Base-by-base conservation (phyloP, 2,797 vertebrate genomes). In the Chelon auratus region DNA sequence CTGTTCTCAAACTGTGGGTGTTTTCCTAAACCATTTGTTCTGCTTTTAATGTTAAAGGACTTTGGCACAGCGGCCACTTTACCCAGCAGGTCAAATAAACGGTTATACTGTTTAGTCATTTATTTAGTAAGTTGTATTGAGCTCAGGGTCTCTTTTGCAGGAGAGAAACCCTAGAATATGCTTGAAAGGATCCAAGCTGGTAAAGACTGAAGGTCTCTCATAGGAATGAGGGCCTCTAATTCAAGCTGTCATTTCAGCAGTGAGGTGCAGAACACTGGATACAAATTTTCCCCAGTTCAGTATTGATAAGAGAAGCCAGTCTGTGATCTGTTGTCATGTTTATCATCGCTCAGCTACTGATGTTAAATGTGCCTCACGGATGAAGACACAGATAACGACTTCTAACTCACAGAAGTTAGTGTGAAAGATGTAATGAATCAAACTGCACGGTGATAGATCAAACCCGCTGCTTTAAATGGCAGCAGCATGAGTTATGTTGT, bases 201-300 rank as follows among this genome's bases (percentile, higher is more conserved):
- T 42, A 64, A 77, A 61, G 66, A 66, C 60, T 64, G 54, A 70
- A 54, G 18, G 50, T 53, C 61, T 67, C 57, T 55, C 67, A 55
- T 20, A 55, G 74, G 67, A 65, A 36, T 24, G 24, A 11, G 4
- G 0, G 18, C 56, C 52, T 62, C 62, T 43, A 40, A 67, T 18
- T 77, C 15, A 52, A 62, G 57, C 26, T 1, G 52, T 62, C 53
- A 68, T 53, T 48, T 62, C 53, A 59, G 53, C 62, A 61, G 56
- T 52, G 69, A 72, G 36, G 58, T 62, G 17, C 45, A 61, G n/a
- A 33, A 62, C 24, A 51, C 26, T 40, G 47, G 22, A 72, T 22
- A 20, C 30, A 4, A 59, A 26, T 57, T 43, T 15, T 57, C 54
- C 0, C 9, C 15, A 51, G 0, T 47, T 63, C 47, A 62, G 37